Conservation (phyloP, 2,888 invertebrate species). For the Diplazon laetatorius region DNA sequence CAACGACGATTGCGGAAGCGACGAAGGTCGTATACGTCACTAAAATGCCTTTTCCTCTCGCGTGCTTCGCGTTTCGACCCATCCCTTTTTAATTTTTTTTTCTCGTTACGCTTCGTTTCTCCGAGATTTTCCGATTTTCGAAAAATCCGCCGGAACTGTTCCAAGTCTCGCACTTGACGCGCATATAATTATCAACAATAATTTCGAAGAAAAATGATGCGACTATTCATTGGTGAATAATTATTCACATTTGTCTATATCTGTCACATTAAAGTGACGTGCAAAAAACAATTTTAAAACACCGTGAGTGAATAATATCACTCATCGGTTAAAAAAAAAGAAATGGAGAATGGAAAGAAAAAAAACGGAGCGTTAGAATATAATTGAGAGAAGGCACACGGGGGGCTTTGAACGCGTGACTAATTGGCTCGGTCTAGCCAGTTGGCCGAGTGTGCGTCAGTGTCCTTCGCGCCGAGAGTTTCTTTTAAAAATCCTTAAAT, state of each 20-base stretch:
- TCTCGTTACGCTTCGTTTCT: slow-evolving; percentile 1
- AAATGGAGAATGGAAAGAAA: too few relatives aligned
- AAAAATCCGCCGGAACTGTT: not conserved
- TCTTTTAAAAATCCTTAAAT: slow-evolving; percentile 63
- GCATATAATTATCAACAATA: too few relatives aligned
- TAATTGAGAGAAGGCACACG: slow-evolving; percentile 24
- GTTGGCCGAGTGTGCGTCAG: not conserved
- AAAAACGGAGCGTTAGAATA: slow-evolving; percentile 22
- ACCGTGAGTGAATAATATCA: not conserved
- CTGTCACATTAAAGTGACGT: too few relatives aligned
- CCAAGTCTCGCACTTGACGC: too few relatives aligned
- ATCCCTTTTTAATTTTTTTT: slow-evolving; percentile 19
- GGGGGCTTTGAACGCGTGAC: slow-evolving; percentile 59
- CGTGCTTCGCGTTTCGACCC: slow-evolving; percentile 15
- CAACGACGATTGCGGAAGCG: slow-evolving; percentile 34
- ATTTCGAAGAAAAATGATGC: not conserved
- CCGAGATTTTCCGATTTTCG: too few relatives aligned
- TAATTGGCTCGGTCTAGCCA: slow-evolving; percentile 51
- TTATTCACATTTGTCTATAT: too few relatives aligned
- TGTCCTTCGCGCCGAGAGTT: slow-evolving; percentile 53
- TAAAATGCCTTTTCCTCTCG: slow-evolving; percentile 22
- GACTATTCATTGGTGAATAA: not conserved
- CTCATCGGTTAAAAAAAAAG: slow-evolving; percentile 13
- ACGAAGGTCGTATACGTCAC: slow-evolving; percentile 37
- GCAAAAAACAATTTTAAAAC: not conserved